These are phyloP conservation scores for Ypsolopha scabrella DNA, from an alignment of 2,888 invertebrate species.

Conservation along the genomic window DNA sequence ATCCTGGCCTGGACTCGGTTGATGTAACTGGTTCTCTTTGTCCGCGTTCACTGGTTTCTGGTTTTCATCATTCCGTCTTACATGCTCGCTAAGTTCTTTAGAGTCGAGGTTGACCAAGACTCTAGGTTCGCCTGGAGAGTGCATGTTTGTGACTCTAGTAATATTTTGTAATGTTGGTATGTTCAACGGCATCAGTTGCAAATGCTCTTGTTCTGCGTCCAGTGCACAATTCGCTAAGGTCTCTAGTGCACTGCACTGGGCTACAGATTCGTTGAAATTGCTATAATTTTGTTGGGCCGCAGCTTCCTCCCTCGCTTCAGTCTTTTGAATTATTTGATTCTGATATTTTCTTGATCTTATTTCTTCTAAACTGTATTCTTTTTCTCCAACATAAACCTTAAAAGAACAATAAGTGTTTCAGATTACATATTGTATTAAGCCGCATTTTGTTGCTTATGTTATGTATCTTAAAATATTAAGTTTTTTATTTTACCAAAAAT, in stretches of 20 bases:
- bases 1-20: slow-evolving; percentile 25
- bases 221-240: slow-evolving; percentile 62
- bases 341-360: slow-evolving; percentile 73
- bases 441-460: too few relatives aligned
- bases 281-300: slow-evolving; percentile 28
- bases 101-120: slow-evolving; percentile 59
- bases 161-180: slow-evolving; percentile 59
- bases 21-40: slow-evolving; percentile 44
- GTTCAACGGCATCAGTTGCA: slow-evolving; percentile 54
- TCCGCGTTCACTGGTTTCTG: slow-evolving; percentile 26
- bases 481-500: too few relatives aligned
- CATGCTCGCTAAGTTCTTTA: slow-evolving; percentile 54
- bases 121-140: slow-evolving; percentile 62
- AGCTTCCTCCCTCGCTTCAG: slow-evolving; percentile 29
- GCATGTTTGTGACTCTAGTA: slow-evolving; percentile 58
- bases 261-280: slow-evolving; percentile 51
- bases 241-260: slow-evolving; percentile 60
- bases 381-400: slow-evolving; percentile 63
- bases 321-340: slow-evolving; percentile 38
- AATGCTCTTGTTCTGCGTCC: slow-evolving; percentile 55
- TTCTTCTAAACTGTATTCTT: slow-evolving; percentile 85
- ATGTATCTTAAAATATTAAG: too few relatives aligned
- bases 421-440: too few relatives aligned
- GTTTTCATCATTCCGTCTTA: slow-evolving; percentile 41
- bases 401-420: slow-evolving; percentile 2